Evolutionary conservation across 2,888 invertebrate genomes (phyloP).

Genomic region (Leptopilina drosophilae): DNA sequence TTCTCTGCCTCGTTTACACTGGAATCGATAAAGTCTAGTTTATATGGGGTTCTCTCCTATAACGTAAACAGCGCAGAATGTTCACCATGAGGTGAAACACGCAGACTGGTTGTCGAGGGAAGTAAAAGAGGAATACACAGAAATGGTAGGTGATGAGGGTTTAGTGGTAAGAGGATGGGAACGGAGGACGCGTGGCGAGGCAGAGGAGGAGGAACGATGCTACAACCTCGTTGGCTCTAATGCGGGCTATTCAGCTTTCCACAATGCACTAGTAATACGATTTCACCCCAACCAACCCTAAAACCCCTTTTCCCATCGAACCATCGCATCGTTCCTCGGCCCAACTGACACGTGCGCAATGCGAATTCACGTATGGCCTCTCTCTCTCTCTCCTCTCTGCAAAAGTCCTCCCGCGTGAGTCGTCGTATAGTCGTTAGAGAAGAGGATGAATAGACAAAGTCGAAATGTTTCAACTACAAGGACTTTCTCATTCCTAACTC

Average conservation of each 20-base stretch:
- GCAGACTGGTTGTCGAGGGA: conserved; percentile 47
- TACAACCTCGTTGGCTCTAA: conserved; percentile 74
- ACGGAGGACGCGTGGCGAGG: conserved; percentile 49
- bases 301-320: conserved; percentile 50
- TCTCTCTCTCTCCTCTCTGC: background rate
- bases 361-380: conserved; percentile 54
- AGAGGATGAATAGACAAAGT: conserved; percentile 10
- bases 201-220: conserved; percentile 54
- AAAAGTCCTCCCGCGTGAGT: conserved; percentile 51
- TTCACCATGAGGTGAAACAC: conserved; percentile 47
- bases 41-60: conserved; percentile 47
- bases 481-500: conserved; percentile 17
- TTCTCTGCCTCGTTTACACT: conserved; percentile 53
- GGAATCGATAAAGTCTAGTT: conserved; percentile 62
- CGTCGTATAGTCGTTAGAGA: conserved; percentile 40
- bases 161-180: conserved; percentile 46
- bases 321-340: conserved; percentile 35
- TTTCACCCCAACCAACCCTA: conserved; percentile 66
- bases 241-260: conserved; percentile 74
- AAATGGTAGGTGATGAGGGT: conserved; percentile 47
- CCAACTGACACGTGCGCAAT: conserved; percentile 51
- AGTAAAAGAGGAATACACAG: conserved; percentile 49
- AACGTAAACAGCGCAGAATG: conserved; percentile 64
- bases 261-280: conserved; percentile 76
- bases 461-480: conserved; percentile 38